phyloP scores from a whole-genome alignment of 2,113 vertebrate genomes.

The Phalacrocorax pelagicus region DNA sequence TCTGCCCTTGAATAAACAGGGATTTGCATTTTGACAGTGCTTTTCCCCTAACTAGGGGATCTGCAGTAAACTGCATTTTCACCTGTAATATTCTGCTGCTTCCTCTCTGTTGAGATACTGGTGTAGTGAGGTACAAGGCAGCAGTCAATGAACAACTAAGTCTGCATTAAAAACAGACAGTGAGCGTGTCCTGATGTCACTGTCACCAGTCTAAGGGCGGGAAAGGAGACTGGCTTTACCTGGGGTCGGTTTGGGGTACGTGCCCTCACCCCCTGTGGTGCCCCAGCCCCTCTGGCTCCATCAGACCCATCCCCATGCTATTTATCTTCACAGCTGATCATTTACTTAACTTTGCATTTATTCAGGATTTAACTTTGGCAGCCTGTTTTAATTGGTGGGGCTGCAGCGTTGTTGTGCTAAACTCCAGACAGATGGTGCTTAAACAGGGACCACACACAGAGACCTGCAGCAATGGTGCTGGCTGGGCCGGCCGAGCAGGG shows the following conservation, averaged over 20 bases:
- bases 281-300: rapidly evolving
- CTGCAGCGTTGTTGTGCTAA: slow-evolving; percentile 53
- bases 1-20: background rate
- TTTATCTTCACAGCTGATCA: slow-evolving; percentile 1
- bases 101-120: background rate
- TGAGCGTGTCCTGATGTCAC: background rate
- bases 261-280: background rate
- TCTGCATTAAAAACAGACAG: background rate
- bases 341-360: slow-evolving; percentile 26
- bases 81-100: background rate
- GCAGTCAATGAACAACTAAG: background rate
- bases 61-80: background rate
- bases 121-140: background rate
- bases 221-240: background rate
- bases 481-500: background rate
- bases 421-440: slow-evolving; percentile 74
- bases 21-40: background rate
- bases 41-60: background rate
- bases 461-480: slow-evolving; percentile 43
- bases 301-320: background rate
- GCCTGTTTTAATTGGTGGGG: slow-evolving; percentile 56
- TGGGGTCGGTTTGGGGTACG: rapidly evolving
- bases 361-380: slow-evolving; percentile 20
- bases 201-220: background rate
- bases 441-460: slow-evolving; percentile 56